Base-by-base conservation (phyloP, 1,140 invertebrate genomes). In the Ceratosolen fusciceps region DNA sequence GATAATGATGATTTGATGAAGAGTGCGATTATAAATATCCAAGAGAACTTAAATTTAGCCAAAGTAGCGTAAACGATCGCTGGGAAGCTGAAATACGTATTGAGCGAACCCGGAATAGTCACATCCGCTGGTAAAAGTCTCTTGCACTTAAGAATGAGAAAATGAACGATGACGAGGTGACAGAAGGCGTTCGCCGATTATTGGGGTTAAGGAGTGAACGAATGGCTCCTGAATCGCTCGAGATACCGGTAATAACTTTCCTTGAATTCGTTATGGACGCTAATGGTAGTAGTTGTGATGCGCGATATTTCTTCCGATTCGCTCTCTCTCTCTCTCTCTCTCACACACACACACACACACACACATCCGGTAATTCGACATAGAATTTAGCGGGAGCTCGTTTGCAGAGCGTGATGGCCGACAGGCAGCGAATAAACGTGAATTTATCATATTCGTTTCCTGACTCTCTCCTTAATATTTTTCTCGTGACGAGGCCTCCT, bases 201-300 rank as follows among this genome's bases (percentile, higher is more conserved):
- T n/a, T n/a, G n/a, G 26, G 12, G 47, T 2, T 31, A 26, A 37
- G 24, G 29, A 10, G 47, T 77, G 49, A 24, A 49, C 4, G 8
- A 34, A 12, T 54, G 43, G 14, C 47, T 43, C 31, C 47, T 56
- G 49, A 77, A 77, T 77, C 74, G 74, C n/a, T 68, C 49, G 49
- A 77, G 74, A 78, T 73, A 62, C 29, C 37, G 52, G 26, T n/a
- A 37, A 47, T 34, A 68, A 75, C 73, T 75, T 71, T 75, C 65
- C 67, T 62, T 52, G 73, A 80, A 80, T 75, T 80, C 79, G 54
- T 80, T 71, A 74, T 54, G 60, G 49, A 49, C 52, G 31, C 37
- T 58, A 75, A 74, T 70, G 58, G 60, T 49, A 79, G 56, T 79
- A 79, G 56, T 79, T 34, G 60, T 49, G 75, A 77, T 72, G 76